Conservation (phyloP, 2,797 vertebrate species). For the Sylvia borin region DNA sequence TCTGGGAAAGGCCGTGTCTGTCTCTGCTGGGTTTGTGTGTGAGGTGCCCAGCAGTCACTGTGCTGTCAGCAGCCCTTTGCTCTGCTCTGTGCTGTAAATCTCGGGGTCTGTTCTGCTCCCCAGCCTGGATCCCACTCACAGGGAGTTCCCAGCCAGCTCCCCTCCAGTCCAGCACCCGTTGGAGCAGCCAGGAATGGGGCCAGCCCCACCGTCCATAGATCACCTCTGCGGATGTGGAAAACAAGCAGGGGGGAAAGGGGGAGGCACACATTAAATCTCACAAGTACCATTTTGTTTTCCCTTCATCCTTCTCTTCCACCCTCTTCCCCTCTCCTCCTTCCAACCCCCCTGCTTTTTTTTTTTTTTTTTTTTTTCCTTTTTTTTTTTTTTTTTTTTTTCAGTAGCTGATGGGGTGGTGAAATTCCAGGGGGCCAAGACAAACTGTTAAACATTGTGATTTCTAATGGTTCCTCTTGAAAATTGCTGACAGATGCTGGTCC, state of each 20-base stretch:
- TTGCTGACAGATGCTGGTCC: constrained; percentile 77
- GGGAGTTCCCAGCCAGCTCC: constrained; percentile 13
- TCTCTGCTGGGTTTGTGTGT: not conserved
- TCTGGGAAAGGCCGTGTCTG: constrained; percentile 34
- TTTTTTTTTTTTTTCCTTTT: not conserved
- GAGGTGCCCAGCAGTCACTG: constrained; percentile 21
- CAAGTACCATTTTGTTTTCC: constrained; percentile 41
- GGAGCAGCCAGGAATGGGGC: not conserved
- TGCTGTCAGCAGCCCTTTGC: not conserved
- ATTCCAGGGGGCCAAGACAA: constrained; percentile 72
- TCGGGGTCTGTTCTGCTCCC: not conserved
- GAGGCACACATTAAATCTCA: constrained; percentile 24
- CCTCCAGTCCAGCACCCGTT: not conserved
- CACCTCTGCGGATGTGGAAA: constrained; percentile 42
- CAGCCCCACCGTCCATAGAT: constrained; percentile 38
- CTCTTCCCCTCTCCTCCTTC: not conserved
- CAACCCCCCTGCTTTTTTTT: not conserved
- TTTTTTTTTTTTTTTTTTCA: constrained; percentile 26
- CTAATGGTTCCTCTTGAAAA: constrained; percentile 70
- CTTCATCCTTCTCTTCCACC: constrained; percentile 11
- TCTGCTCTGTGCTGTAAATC: constrained; percentile 34
- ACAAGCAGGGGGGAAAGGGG: not conserved
- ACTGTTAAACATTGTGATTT: constrained; percentile 71
- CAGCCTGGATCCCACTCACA: not conserved
- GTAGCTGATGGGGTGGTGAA: constrained; percentile 69